phyloP scores from a whole-genome alignment of 2,797 vertebrate species.

The Etheostoma nigrum region DNA sequence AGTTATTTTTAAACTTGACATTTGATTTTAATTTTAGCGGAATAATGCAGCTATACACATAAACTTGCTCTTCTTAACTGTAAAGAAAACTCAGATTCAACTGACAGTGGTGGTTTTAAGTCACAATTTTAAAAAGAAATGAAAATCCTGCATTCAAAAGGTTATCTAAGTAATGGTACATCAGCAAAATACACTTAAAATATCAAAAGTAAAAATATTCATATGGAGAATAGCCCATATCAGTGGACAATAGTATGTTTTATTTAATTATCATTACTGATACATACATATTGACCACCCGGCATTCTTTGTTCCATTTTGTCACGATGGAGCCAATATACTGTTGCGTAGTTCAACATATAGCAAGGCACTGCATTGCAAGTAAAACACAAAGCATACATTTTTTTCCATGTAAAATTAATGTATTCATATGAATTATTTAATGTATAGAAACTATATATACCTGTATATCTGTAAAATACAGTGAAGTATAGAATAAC shows the following conservation, averaged over 20 bases:
- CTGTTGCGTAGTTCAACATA: neutral
- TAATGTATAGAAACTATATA: neutral
- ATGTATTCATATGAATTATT: neutral
- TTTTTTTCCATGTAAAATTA: neutral
- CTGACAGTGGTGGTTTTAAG: neutral
- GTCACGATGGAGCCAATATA: neutral
- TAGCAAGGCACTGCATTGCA: neutral
- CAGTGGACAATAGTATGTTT: neutral
- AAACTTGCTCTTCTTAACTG: neutral
- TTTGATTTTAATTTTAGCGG: neutral
- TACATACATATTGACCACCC: neutral
- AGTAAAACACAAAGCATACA: neutral
- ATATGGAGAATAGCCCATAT: neutral
- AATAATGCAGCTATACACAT: neutral
- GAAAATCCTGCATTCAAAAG: neutral
- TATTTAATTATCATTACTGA: neutral
- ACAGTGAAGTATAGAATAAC: neutral
- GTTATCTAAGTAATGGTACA: neutral
- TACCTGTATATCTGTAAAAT: neutral
- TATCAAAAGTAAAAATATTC: neutral
- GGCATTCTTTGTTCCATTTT: constrained; percentile 5
- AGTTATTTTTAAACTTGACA: neutral
- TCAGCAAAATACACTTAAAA: neutral
- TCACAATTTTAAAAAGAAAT: neutral
- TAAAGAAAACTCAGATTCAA: neutral